Conservation (phyloP, 2,888 invertebrate species). For the Scaptomyza polygonia region DNA sequence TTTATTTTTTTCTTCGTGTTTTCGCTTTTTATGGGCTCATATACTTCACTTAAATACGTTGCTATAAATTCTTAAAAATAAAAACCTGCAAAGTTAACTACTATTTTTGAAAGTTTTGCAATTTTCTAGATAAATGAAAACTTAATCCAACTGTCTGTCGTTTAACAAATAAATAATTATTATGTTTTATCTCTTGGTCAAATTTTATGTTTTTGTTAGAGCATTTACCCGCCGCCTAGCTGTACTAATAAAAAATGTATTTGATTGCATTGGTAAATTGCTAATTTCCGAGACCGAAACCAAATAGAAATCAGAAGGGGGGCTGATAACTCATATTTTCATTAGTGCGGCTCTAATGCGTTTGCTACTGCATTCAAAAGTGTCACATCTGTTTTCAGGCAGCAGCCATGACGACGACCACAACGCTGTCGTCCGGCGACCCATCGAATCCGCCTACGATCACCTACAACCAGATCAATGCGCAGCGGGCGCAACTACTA, state of each 20-base stretch:
- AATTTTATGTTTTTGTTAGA: background rate
- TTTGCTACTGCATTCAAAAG: conserved; percentile 1
- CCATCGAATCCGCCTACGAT: conserved; percentile 74
- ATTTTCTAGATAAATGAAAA: too few relatives aligned
- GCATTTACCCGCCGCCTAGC: background rate
- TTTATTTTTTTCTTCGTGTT: conserved; percentile 12
- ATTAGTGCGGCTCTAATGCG: conserved; percentile 15
- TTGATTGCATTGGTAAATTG: conserved; percentile 1
- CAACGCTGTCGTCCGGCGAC: conserved; percentile 64
- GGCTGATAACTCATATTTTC: conserved; percentile 14
- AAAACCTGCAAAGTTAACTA: too few relatives aligned
- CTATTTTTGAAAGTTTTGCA: too few relatives aligned
- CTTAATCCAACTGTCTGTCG: too few relatives aligned
- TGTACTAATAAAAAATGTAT: background rate
- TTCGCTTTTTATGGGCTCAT: conserved; percentile 10
- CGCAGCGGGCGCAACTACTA: conserved; percentile 82
- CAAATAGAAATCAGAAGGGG: background rate
- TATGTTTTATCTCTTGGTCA: background rate
- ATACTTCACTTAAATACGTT: too few relatives aligned
- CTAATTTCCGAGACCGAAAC: conserved; percentile 1
- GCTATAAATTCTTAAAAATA: too few relatives aligned
- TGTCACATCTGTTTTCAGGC: conserved; percentile 50
- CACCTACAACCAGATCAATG: conserved; percentile 83
- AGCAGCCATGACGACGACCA: conserved; percentile 59
- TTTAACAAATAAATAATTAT: too few relatives aligned